Conservation (phyloP, 2,888 invertebrate genomes). For the Zhengitettix transpicula region DNA sequence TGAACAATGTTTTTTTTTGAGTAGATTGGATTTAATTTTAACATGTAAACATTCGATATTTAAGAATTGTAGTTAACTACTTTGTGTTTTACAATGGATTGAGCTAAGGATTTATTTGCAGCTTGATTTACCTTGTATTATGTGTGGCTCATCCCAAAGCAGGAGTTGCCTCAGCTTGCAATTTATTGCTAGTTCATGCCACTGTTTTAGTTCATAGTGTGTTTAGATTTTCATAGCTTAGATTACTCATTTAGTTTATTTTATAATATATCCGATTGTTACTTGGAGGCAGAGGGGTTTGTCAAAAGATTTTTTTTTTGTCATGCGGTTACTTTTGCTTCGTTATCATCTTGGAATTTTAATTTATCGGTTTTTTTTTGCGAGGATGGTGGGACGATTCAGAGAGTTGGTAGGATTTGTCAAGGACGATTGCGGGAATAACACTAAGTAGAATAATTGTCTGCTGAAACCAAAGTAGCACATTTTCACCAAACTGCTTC, state of each 20-base stretch:
- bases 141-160: conserved; percentile 9
- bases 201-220: conserved; percentile 7
- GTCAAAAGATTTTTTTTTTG: conserved; percentile 9
- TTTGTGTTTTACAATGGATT: conserved; percentile 6
- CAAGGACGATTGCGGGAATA: neutral
- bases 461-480: conserved; percentile 13
- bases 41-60: conserved; percentile 1
- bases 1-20: neutral
- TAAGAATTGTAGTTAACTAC: conserved; percentile 6
- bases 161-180: conserved; percentile 12
- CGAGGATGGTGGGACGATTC: conserved; percentile 2
- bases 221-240: conserved; percentile 4
- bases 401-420: conserved; percentile 1
- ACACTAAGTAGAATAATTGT: conserved; percentile 8
- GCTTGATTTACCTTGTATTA: conserved; percentile 13
- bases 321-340: conserved; percentile 11
- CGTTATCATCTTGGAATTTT: conserved; percentile 11
- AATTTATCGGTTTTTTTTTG: conserved; percentile 8
- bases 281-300: conserved; percentile 27
- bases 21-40: neutral
- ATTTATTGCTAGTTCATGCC: conserved; percentile 11
- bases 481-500: conserved; percentile 6
- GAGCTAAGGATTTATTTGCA: conserved; percentile 11
- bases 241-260: conserved; percentile 10
- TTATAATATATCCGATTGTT: conserved; percentile 19